Evolutionary conservation across 1,140 invertebrate species (phyloP), one percentile per base, ranked within the genome.

Genomic region (Drosophila albomicans): DNA sequence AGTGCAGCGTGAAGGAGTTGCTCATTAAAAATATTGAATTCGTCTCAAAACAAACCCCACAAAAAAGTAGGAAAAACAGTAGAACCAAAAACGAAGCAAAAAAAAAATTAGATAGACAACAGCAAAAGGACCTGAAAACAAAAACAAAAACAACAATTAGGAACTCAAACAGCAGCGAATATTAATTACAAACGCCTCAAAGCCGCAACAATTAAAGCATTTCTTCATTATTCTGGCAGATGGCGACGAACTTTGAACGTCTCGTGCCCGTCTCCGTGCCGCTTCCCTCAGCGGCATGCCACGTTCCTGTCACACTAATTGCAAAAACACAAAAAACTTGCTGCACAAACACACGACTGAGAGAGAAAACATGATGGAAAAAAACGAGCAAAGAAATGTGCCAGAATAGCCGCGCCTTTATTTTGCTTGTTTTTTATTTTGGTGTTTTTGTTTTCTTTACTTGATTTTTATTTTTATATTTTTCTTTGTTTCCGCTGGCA

Each of bases 261-360:
- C 35, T 62, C 46, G 8, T 51, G 52, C 43, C 62, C 28, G 49
- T 38, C 10, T 2, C 35, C 6, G 8, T 51, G 52, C 43, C 62
- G 35, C 58, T 38, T 38, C 35, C 10, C 6, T 38, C 35, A 3
- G 35, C 61, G 61, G 43, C 69, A 51, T 65, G 65, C 71, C 71
- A 61, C 57, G 46, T 69, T 56, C 48, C 76, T 87, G 82, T 82
- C 73, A 79, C 74, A 88, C 84, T 87, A 87, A 87, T 87, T 88
- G 84, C 84, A 75, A 88, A 64, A 88, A 88, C 74, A 88, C 77
- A 88, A 84, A 88, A 88, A 88, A 88, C 80, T 89, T 88, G 78
- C 74, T 54, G 52, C 75, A 43, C 48, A 64, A 45, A 52, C 35
- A 70, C 25, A 48, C 49, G 35, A 68, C 35, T 38, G 7, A 38